phyloP scores from a whole-genome alignment of 2,113 vertebrate genomes.

The Fregetta grallaria region DNA sequence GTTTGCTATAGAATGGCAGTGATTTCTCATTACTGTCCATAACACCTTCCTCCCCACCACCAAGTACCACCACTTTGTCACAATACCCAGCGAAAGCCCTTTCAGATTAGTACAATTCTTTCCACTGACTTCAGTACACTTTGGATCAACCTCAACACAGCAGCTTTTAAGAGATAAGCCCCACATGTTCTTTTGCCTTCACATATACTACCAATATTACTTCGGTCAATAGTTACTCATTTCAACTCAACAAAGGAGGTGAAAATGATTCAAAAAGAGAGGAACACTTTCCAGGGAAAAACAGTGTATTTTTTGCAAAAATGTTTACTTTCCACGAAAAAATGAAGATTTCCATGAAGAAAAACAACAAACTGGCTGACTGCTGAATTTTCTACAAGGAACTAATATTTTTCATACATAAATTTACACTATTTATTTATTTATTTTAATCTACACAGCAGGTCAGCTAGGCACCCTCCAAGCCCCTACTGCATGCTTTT shows the following conservation, averaged over 20 bases:
- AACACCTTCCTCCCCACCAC: fast-evolving
- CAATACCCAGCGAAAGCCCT: background rate
- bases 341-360: background rate
- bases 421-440: background rate
- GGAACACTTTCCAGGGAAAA: background rate
- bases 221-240: background rate
- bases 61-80: background rate
- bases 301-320: background rate
- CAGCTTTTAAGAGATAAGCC: background rate
- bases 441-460: background rate
- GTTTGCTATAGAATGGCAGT: background rate
- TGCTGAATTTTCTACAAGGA: background rate
- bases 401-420: background rate
- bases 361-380: background rate
- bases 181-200: background rate
- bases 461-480: background rate
- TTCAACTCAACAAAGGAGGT: background rate
- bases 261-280: background rate
- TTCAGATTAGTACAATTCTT: background rate
- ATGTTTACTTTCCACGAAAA: background rate
- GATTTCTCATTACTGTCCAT: background rate
- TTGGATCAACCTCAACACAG: background rate
- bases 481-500: background rate
- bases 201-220: background rate
- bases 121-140: background rate